Evolutionary conservation across 2,888 invertebrate genomes (phyloP), one percentile per base, ranked within the genome.

Genomic region (Aporophyla lueneburgensis): DNA sequence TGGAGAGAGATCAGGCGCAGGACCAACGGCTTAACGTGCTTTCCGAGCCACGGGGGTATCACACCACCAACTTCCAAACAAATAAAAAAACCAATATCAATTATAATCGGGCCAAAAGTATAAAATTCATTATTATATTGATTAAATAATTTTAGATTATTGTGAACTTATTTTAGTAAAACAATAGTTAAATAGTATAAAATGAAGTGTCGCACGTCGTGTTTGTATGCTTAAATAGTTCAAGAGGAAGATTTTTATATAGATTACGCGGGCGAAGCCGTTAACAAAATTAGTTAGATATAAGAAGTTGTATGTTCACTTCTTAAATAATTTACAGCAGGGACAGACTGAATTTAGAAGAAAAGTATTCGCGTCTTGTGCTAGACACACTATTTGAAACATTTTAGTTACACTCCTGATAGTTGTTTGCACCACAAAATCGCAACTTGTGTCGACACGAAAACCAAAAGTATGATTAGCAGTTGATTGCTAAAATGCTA

Each of bases 401-500:
- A 27, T n/a, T 10, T 33, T n/a, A 43, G 19, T 12, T 27, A 1
- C 24, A 61, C 33, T 80, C 2, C n/a, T 19, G n/a, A 49, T 49
- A 72, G 24, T 40, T 61, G n/a, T 14, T 33, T 43, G 33, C 21
- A 61, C 59, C n/a, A 33, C 1, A 19, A 59, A 69, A 33, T 53
- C 1, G 7, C 7, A 54, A 27, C 0, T 61, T 56, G 40, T 54
- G 27, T 21, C 2, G 0, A 43, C 7, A 12, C 21, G 3, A 76
- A 51, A 70, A 49, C 14, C 21, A 51, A 74, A 79, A 61, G 6
- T 46, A 10, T 62, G 19, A 63, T 77, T 63, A 63, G 54, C 77
- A 74, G 40, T 53, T 40, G 24, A 74, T 43, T 80, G 62, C 51
- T 80, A 80, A 62, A 73, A 51, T 7, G 3, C 16, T 43, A 19